phyloP scores from a whole-genome alignment of 2,797 vertebrate species.

The Pseudocheirus occidentalis region DNA sequence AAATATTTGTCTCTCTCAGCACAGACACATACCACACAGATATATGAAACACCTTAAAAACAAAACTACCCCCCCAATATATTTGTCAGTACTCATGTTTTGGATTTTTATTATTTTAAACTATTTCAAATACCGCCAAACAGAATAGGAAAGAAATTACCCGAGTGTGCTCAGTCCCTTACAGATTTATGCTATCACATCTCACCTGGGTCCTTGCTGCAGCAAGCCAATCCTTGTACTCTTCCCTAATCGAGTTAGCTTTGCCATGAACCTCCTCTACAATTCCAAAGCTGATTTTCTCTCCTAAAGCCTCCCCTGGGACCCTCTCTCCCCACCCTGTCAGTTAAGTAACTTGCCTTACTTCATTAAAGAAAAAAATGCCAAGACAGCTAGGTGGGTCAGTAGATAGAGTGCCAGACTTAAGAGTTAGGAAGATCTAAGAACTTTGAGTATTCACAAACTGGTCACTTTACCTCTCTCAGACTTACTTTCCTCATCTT shows the following conservation, averaged over 20 bases:
- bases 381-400: neutral
- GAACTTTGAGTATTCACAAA: neutral
- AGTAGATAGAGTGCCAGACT: neutral
- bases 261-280: neutral
- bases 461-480: neutral
- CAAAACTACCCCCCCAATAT: neutral
- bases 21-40: neutral
- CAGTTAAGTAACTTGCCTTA: too few species aligned
- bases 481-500: neutral
- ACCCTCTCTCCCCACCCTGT: neutral
- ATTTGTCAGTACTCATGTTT: neutral
- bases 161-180: neutral
- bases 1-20: neutral
- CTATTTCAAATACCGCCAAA: neutral
- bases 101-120: neutral
- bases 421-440: neutral
- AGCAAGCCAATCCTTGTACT: neutral
- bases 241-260: too few species aligned
- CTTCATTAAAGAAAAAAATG: too few species aligned
- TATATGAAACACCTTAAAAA: neutral
- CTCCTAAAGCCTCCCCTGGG: neutral
- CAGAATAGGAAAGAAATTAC: neutral
- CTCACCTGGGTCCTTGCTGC: neutral
- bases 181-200: neutral
- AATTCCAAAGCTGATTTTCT: neutral